phyloP scores from a whole-genome alignment of 1,140 invertebrate genomes.

The Philopotamus ludificatus region DNA sequence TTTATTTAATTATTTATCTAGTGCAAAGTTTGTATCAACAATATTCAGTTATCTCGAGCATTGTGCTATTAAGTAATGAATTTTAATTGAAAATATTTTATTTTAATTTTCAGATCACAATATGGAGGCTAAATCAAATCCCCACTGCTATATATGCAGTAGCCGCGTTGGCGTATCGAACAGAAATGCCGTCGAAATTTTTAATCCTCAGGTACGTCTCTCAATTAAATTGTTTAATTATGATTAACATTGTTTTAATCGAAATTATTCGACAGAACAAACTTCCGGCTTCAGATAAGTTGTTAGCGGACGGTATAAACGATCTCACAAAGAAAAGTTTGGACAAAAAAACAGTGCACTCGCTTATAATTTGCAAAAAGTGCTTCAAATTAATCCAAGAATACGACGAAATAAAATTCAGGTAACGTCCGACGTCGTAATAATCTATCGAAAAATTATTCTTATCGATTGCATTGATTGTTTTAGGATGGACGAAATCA shows the following conservation, averaged over 20 bases:
- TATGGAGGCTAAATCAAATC: slow-evolving; percentile 30
- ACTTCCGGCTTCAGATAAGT: slow-evolving; percentile 45
- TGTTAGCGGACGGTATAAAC: slow-evolving; percentile 53
- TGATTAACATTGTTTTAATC: background rate
- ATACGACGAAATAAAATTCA: slow-evolving; percentile 59
- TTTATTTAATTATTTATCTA: no score
- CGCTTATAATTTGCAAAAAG: slow-evolving; percentile 62
- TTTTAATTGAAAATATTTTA: background rate
- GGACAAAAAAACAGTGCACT: slow-evolving; percentile 54
- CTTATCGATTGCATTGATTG: no score
- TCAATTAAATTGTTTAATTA: no score
- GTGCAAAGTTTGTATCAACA: no score
- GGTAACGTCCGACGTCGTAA: slow-evolving; percentile 28
- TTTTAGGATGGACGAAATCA: slow-evolving; percentile 52
- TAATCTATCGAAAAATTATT: no score
- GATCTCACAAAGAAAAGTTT: slow-evolving; percentile 55
- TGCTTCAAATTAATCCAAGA: slow-evolving; percentile 64
- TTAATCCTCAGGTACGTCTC: slow-evolving; percentile 49
- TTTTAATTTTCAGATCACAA: slow-evolving; percentile 5
- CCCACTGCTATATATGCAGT: slow-evolving; percentile 59
- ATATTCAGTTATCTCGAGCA: no score
- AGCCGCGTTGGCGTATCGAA: slow-evolving; percentile 55
- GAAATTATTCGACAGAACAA: slow-evolving; percentile 31
- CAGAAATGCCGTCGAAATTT: slow-evolving; percentile 58
- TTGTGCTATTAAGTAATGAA: no score